These are phyloP conservation scores for Trachymyrmex septentrionalis DNA, from an alignment of 1,140 invertebrate genomes.

Conservation along the genomic window DNA sequence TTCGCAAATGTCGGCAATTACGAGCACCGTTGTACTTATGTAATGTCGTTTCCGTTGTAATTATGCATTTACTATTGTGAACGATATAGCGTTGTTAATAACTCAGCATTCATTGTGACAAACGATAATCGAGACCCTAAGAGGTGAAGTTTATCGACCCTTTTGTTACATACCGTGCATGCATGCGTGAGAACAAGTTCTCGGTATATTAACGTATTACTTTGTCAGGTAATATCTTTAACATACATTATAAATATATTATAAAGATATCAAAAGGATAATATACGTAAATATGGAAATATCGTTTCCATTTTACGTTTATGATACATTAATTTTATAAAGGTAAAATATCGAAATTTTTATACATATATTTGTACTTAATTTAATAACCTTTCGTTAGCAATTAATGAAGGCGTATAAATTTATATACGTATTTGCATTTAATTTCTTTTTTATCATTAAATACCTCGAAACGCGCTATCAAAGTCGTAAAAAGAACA, in stretches of 20 bases:
- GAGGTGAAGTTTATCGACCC: conserved; percentile 42
- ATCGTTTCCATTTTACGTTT: too few relatives aligned
- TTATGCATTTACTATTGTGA: conserved; percentile 44
- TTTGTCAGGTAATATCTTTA: conserved; percentile 36
- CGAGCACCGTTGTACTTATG: conserved; percentile 27
- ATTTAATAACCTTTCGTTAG: background rate
- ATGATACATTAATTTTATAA: conserved; percentile 1
- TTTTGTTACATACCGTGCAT: background rate
- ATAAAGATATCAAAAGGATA: conserved; percentile 20
- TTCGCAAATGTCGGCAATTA: conserved; percentile 34
- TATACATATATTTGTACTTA: background rate
- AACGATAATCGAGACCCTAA: conserved; percentile 39
- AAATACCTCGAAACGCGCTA: background rate
- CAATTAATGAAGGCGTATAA: conserved; percentile 13
- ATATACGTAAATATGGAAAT: conserved; percentile 5
- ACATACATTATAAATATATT: conserved; percentile 28
- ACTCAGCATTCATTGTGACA: conserved; percentile 44
- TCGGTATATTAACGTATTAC: conserved; percentile 22
- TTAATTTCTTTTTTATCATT: conserved; percentile 15
- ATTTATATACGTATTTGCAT: conserved; percentile 6
- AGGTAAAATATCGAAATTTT: conserved; percentile 17
- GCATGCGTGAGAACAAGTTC: conserved; percentile 16
- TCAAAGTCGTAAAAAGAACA: background rate
- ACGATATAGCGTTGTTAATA: conserved; percentile 39
- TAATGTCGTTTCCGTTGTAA: conserved; percentile 40